Conservation (phyloP, 2,888 invertebrate genomes). For the Chrysolina oricalcia region DNA sequence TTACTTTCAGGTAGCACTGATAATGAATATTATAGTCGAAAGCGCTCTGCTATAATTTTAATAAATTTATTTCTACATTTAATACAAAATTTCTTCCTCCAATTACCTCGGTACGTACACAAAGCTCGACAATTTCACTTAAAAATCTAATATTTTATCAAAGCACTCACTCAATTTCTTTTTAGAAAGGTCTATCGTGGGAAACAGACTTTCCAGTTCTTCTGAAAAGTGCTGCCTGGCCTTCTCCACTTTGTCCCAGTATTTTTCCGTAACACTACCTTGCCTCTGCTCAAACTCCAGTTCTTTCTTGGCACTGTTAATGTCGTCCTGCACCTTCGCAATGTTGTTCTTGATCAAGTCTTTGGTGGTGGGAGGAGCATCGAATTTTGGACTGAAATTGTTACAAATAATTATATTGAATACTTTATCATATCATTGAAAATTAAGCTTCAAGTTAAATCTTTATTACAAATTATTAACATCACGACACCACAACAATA, state of each 20-base stretch:
- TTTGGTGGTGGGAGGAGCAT: constrained; percentile 70
- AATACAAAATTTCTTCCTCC: too few relatives aligned
- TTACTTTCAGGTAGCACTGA: too few relatives aligned
- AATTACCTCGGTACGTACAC: too few relatives aligned
- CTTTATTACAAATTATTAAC: too few relatives aligned
- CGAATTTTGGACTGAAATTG: constrained; percentile 62
- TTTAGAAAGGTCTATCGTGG: constrained; percentile 80
- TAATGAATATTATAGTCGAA: too few relatives aligned
- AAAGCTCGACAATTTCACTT: too few relatives aligned
- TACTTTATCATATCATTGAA: background rate
- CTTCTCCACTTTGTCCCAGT: constrained; percentile 85
- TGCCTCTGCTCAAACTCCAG: constrained; percentile 75
- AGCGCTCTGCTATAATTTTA: too few relatives aligned
- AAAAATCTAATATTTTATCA: too few relatives aligned
- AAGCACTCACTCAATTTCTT: constrained; percentile 73
- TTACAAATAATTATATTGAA: too few relatives aligned
- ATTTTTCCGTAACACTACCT: constrained; percentile 82
- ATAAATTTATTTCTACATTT: too few relatives aligned
- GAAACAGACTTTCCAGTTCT: constrained; percentile 82
- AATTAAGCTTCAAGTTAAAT: too few relatives aligned
- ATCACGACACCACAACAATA: too few relatives aligned
- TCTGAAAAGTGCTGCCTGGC: constrained; percentile 78
- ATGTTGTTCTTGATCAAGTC: constrained; percentile 75
- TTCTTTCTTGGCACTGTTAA: constrained; percentile 76
- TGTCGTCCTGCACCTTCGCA: constrained; percentile 74